These are phyloP conservation scores for Drosophila formosana DNA, from an alignment of 2,888 invertebrate genomes.

Conservation along the genomic window DNA sequence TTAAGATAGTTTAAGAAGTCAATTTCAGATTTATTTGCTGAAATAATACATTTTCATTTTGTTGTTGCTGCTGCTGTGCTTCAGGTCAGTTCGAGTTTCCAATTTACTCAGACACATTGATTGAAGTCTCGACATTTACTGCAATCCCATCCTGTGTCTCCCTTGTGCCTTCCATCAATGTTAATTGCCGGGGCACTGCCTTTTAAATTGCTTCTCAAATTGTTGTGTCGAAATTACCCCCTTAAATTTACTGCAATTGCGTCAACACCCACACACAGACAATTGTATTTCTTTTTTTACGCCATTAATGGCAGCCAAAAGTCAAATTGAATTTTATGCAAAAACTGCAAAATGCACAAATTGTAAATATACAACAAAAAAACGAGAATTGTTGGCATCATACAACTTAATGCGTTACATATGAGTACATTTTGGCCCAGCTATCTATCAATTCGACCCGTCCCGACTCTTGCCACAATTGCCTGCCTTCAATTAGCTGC, in stretches of 20 bases:
- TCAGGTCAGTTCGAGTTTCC: constrained; percentile 16
- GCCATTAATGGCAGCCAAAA: constrained; percentile 50
- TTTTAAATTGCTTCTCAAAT: constrained; percentile 59
- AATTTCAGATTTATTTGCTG: neutral
- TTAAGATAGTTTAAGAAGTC: neutral
- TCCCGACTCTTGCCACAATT: constrained; percentile 28
- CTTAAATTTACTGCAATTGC: constrained; percentile 51
- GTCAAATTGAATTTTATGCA: constrained; percentile 67
- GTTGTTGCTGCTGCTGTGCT: neutral
- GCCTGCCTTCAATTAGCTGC: constrained; percentile 71
- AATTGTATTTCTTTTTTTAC: constrained; percentile 12
- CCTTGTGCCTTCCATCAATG: constrained; percentile 50
- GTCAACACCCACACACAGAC: constrained; percentile 54
- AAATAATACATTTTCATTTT: neutral
- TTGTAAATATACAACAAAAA: neutral
- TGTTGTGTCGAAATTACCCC: constrained; percentile 49
- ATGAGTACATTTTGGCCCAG: constrained; percentile 16
- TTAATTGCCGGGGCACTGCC: constrained; percentile 58
- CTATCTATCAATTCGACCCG: constrained; percentile 58
- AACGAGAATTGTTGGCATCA: constrained; percentile 38
- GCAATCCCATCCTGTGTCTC: constrained; percentile 13
- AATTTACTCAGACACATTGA: constrained; percentile 53
- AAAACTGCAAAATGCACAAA: neutral
- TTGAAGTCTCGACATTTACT: constrained; percentile 63
- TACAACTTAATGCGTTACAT: constrained; percentile 26